These are phyloP conservation scores for Holocentrus rufus DNA, from an alignment of 2,797 vertebrate genomes.

Conservation along the genomic window DNA sequence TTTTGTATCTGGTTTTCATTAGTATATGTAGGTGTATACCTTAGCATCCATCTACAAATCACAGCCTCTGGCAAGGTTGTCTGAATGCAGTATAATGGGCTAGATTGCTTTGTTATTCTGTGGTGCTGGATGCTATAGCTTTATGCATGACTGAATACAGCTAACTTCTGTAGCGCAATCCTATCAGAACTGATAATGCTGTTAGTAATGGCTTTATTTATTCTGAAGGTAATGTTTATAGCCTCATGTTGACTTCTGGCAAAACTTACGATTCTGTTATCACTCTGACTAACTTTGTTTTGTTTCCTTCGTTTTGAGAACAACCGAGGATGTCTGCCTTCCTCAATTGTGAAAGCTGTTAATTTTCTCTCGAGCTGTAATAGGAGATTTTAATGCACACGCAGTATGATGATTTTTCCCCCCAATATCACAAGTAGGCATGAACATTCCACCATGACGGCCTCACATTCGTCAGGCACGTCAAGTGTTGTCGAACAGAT, in stretches of 20 bases:
- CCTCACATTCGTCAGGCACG: slow-evolving; percentile 66
- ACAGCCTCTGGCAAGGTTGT: slow-evolving; percentile 89
- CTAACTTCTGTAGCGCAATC: slow-evolving; percentile 69
- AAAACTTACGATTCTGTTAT: slow-evolving; percentile 61
- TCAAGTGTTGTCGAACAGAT: slow-evolving; percentile 69
- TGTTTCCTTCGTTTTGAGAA: slow-evolving; percentile 55
- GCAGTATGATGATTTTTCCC: slow-evolving; percentile 60
- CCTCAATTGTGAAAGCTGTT: slow-evolving; percentile 69
- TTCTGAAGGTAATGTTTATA: slow-evolving; percentile 64
- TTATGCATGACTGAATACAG: slow-evolving; percentile 73
- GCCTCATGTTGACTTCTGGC: slow-evolving; percentile 68
- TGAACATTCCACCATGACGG: slow-evolving; percentile 65
- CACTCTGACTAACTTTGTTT: slow-evolving; percentile 38
- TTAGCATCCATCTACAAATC: slow-evolving; percentile 78
- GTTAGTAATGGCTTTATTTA: slow-evolving; percentile 77
- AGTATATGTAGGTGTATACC: slow-evolving; percentile 78
- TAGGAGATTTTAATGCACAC: slow-evolving; percentile 69
- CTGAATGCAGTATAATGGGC: slow-evolving; percentile 71
- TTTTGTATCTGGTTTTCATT: slow-evolving; percentile 80
- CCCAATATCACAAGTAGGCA: slow-evolving; percentile 61
- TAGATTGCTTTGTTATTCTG: slow-evolving; percentile 64
- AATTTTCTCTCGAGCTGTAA: slow-evolving; percentile 35
- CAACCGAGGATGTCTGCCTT: slow-evolving; percentile 76
- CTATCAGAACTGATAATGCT: slow-evolving; percentile 51
- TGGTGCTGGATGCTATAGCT: slow-evolving; percentile 78